Evolutionary conservation across 2,113 vertebrate species (phyloP), one percentile per base, ranked within the genome.

Genomic region (Neodontobutis hainanensis): DNA sequence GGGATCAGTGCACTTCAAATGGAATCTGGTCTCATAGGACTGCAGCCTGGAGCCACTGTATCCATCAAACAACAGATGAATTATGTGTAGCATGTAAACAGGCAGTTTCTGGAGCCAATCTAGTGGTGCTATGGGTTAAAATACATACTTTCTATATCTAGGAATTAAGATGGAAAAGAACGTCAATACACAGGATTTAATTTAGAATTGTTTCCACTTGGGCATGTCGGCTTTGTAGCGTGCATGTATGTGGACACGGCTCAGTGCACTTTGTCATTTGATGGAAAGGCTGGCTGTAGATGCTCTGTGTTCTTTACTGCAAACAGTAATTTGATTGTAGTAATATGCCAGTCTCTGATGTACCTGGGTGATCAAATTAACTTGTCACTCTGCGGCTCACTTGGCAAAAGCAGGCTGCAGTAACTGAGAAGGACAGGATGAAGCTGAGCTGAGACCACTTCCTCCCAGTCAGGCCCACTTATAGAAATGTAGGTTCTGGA

Each of bases 291-390:
- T 70, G 10, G 14, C 67, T 66, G 12, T 56, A 70, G 55, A 77
- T 3, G 19, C 7, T 38, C 35, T 66, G 57, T 81, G 52, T 77
- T 55, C 62, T n/a, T 76, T 65, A 42, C 75, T 64, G 40, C 38
- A 60, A 68, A 73, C 70, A 80, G 45, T 56, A 60, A 68, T 75
- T 74, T 78, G 40, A 64, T 68, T 16, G 61, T 14, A 63, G 63
- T 73, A 80, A 69, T 72, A 56, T 63, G 65, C 35, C 73, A 70
- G 52, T 79, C 65, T 52, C 40, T 47, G 48, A 44, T 61, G 10
- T 60, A 72, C 45, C 65, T 82, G 40, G 65, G 66, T 73, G 68
- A 78, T 86, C 77, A 83, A 75, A 88, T 88, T 53, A 82, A 88
- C 77, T 79, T 86, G 79, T 88, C 85, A 83, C 64, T 87, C 68